These are phyloP conservation scores for Pachycephala philippinensis DNA, from an alignment of 2,113 vertebrate species.

Conservation along the genomic window DNA sequence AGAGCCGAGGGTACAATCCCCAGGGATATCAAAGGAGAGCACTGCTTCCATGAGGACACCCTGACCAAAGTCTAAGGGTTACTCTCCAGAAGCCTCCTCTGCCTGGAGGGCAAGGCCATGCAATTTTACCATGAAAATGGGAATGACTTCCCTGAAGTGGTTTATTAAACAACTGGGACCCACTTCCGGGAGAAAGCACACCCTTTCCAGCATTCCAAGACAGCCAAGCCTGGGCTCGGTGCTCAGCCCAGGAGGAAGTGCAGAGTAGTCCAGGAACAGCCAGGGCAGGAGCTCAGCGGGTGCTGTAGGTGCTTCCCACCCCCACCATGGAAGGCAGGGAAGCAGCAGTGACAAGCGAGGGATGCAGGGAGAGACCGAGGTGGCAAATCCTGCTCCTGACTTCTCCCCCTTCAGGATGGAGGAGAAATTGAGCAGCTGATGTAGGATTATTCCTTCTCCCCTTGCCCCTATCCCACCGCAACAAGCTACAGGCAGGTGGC, in stretches of 20 bases:
- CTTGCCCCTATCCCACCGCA: background rate
- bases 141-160: constrained; percentile 13
- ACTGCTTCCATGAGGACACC: background rate
- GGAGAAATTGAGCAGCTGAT: background rate
- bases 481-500: background rate
- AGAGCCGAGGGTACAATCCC: background rate
- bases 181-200: background rate
- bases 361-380: rapidly evolving
- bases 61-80: constrained; percentile 48
- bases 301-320: background rate
- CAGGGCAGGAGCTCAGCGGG: background rate
- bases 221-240: background rate
- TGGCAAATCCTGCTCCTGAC: background rate
- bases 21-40: background rate
- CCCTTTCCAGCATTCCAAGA: background rate
- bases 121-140: background rate
- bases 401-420: background rate
- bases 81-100: background rate
- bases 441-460: background rate
- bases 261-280: background rate
- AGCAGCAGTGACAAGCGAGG: background rate
- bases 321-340: rapidly evolving
- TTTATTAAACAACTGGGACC: background rate
- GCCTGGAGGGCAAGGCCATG: background rate
- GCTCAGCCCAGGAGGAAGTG: background rate